phyloP scores from a whole-genome alignment of 2,888 invertebrate species.

The Molorchus minor region DNA sequence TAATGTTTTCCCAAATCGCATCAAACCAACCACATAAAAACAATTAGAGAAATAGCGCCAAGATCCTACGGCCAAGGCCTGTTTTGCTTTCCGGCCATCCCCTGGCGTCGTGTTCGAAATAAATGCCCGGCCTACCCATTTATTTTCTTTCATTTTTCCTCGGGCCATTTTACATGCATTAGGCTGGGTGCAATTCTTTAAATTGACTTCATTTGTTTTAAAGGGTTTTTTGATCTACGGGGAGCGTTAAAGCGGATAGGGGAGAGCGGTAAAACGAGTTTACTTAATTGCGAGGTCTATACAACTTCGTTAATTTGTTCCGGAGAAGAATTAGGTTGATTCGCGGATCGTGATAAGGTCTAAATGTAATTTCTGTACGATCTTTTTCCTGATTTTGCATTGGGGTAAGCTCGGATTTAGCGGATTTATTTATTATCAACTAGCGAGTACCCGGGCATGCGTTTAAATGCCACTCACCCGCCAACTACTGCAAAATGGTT shows the following conservation, averaged over 20 bases:
- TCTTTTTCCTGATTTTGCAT: too few species aligned
- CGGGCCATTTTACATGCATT: slow-evolving; percentile 25
- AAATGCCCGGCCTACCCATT: slow-evolving; percentile 15
- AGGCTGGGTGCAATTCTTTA: slow-evolving; percentile 20
- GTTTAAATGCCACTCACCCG: neutral
- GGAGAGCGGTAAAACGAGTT: neutral
- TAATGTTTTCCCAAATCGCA: slow-evolving; percentile 24
- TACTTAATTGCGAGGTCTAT: neutral
- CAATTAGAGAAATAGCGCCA: slow-evolving; percentile 28
- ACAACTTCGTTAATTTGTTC: neutral
- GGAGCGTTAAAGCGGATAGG: neutral
- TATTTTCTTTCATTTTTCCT: slow-evolving; percentile 23
- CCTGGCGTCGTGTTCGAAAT: slow-evolving; percentile 11
- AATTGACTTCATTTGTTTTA: slow-evolving; percentile 21
- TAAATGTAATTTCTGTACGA: too few species aligned
- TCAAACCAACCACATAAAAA: slow-evolving; percentile 29
- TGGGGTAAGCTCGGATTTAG: neutral
- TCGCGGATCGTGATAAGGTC: neutral
- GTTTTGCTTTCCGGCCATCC: slow-evolving; percentile 17
- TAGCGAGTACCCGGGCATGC: neutral
- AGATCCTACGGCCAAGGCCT: slow-evolving; percentile 15
- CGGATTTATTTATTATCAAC: neutral
- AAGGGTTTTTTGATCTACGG: slow-evolving; percentile 5
- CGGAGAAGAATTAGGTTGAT: neutral
- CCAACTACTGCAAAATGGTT: too few species aligned